A percentile compares a stretch with the other conserved stretches of the same genome.
Conservation (phyloP, 2,113 vertebrate genomes). For the Rana temporaria region DNA sequence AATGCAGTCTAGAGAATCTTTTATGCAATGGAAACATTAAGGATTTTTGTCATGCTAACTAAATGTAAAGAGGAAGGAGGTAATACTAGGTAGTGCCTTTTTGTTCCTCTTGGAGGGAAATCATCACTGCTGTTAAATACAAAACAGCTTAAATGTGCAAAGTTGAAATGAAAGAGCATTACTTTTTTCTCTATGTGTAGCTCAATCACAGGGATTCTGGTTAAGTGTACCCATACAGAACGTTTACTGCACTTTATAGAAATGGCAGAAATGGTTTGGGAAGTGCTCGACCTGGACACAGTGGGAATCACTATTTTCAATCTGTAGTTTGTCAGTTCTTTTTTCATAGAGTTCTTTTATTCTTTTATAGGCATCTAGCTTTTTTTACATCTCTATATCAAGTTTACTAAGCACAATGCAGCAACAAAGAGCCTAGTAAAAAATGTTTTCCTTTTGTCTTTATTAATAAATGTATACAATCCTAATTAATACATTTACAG, state of each 20-base stretch:
- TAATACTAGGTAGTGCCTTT: slow-evolving; percentile 19
- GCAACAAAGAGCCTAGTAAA: too few species aligned
- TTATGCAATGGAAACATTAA: slow-evolving; percentile 4
- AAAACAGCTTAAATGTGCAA: slow-evolving; percentile 42
- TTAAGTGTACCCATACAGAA: slow-evolving; percentile 24
- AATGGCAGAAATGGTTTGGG: slow-evolving; percentile 1
- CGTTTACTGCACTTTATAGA: slow-evolving; percentile 25
- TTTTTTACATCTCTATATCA: too few species aligned
- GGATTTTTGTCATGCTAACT: slow-evolving; percentile 13
- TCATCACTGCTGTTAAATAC: slow-evolving; percentile 47
- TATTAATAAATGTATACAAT: too few species aligned
- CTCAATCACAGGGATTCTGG: slow-evolving; percentile 48
- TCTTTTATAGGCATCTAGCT: too few species aligned
- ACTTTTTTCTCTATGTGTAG: slow-evolving; percentile 55
- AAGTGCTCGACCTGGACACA: slow-evolving; percentile 1
- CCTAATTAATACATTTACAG: too few species aligned
- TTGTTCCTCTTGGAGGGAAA: slow-evolving; percentile 55
- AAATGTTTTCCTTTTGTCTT: too few species aligned
- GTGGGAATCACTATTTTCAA: not conserved
- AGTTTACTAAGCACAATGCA: too few species aligned
- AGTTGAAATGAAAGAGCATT: slow-evolving; percentile 47
- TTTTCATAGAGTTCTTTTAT: too few species aligned
- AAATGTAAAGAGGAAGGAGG: slow-evolving; percentile 21
- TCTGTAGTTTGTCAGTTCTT: too few species aligned
- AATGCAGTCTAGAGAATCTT: not conserved